These are phyloP conservation scores for Bombus cullumanus DNA, from an alignment of 1,140 invertebrate genomes.

Conservation along the genomic window DNA sequence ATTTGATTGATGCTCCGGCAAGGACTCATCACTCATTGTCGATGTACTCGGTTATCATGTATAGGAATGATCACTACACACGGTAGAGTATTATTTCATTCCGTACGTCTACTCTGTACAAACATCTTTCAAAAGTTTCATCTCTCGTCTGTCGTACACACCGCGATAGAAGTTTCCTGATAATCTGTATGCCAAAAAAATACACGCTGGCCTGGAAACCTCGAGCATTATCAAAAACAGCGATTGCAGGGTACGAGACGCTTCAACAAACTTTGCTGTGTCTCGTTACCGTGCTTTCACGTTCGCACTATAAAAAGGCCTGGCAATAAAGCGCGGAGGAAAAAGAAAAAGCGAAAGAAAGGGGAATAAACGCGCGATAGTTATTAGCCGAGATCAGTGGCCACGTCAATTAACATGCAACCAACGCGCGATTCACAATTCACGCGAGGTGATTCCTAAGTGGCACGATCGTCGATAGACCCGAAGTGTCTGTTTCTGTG, in stretches of 20 bases:
- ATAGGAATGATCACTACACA: not conserved
- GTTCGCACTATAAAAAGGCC: not conserved
- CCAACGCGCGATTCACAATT: not conserved
- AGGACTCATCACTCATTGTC: not conserved
- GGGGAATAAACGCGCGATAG: not conserved
- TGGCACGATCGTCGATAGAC: constrained; percentile 30
- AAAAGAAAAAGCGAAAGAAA: not conserved
- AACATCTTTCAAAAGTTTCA: not conserved
- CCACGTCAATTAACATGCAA: constrained; percentile 50
- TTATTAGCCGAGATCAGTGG: constrained; percentile 27
- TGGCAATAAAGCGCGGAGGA: not conserved
- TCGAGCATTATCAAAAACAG: too few species aligned
- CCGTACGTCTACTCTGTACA: too few species aligned
- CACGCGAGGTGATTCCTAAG: constrained; percentile 52
- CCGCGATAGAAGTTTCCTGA: too few species aligned
- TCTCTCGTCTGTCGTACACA: too few species aligned
- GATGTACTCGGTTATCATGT: not conserved
- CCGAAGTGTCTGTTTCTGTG: constrained; percentile 31
- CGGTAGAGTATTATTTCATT: too few species aligned
- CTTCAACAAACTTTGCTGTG: too few species aligned
- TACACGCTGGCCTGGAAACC: too few species aligned
- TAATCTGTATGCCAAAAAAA: too few species aligned
- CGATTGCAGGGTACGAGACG: too few species aligned
- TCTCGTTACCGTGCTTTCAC: not conserved
- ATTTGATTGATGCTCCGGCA: not conserved